These are phyloP conservation scores for Rissa tridactyla DNA, from an alignment of 2,113 vertebrate species.

Conservation along the genomic window DNA sequence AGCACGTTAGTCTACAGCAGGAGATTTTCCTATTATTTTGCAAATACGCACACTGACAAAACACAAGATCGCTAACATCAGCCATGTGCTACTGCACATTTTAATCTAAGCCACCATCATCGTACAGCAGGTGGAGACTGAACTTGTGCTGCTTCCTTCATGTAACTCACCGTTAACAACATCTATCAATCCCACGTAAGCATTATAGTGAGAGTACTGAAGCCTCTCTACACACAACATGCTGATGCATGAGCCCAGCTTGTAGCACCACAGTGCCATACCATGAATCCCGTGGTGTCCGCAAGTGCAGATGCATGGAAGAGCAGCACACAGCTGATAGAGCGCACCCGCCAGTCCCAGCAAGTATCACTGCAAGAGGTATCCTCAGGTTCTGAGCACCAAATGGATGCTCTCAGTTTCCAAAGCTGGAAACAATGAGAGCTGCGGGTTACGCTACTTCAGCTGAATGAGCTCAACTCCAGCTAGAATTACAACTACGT, in stretches of 20 bases:
- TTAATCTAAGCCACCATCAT: not conserved
- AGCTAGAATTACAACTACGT: not conserved
- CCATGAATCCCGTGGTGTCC: not conserved
- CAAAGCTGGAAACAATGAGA: not conserved
- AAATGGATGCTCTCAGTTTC: not conserved
- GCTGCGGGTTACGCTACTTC: accelerated
- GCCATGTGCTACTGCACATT: not conserved
- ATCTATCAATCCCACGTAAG: not conserved
- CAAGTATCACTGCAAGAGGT: not conserved
- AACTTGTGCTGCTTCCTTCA: not conserved
- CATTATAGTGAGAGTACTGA: not conserved
- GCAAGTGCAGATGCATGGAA: not conserved
- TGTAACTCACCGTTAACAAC: not conserved
- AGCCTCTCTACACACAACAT: accelerated
- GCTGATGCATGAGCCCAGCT: not conserved
- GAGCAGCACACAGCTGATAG: not conserved
- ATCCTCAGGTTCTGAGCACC: not conserved
- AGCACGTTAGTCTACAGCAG: not conserved
- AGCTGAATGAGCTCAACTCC: not conserved
- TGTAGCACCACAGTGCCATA: not conserved
- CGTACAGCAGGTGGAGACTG: not conserved
- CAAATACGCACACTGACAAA: not conserved
- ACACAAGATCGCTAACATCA: not conserved
- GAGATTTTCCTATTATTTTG: not conserved
- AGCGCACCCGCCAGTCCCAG: not conserved